Conservation (phyloP, 2,888 invertebrate species). For the Callinectes sapidus region DNA sequence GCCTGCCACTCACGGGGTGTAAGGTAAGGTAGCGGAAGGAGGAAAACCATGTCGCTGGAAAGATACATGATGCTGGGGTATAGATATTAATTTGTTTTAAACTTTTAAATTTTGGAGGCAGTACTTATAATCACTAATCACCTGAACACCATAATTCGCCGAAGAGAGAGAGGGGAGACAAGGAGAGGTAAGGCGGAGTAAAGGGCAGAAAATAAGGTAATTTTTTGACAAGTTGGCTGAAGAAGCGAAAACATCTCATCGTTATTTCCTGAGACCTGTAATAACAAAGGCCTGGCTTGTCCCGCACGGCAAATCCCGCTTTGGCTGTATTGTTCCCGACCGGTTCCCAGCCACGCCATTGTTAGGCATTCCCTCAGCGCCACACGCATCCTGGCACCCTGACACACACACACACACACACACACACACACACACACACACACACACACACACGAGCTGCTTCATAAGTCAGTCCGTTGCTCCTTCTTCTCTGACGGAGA, state of each 20-base stretch:
- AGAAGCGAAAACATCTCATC: constrained; percentile 11
- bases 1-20: not conserved
- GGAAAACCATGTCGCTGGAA: not conserved
- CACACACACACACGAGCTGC: not conserved
- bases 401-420: not conserved
- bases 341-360: not conserved
- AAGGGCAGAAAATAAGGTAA: not conserved
- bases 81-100: not conserved
- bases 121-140: not conserved
- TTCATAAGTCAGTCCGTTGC: not conserved
- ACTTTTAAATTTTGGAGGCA: not conserved
- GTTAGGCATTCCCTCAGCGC: not conserved
- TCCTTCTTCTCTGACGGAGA: not conserved
- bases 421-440: not conserved
- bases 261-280: not conserved
- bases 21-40: not conserved
- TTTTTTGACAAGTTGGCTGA: not conserved
- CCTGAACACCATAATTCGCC: not conserved
- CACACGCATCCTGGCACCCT: not conserved
- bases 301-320: not conserved
- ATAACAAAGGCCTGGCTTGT: constrained; percentile 4
- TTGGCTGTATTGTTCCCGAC: not conserved
- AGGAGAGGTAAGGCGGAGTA: not conserved
- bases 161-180: not conserved
- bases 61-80: not conserved